Conservation (phyloP, 2,113 vertebrate genomes). For the Aptenodytes forsteri region DNA sequence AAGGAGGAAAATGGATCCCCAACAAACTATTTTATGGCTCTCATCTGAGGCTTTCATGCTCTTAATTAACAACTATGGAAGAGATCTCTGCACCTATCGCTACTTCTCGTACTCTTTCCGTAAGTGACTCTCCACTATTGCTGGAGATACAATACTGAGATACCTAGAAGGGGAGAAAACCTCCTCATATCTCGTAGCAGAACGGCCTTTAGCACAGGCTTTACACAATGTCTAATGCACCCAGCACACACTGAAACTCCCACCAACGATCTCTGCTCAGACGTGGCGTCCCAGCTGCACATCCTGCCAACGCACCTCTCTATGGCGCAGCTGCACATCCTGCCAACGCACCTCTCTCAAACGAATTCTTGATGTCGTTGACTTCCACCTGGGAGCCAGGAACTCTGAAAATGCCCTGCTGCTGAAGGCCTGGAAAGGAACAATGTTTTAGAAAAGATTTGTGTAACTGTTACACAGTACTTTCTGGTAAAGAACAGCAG, state of each 20-base stretch:
- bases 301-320: conserved; percentile 82
- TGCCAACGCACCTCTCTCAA: conserved; percentile 90
- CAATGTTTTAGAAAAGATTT: neutral
- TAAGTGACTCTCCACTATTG: neutral
- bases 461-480: rapidly evolving
- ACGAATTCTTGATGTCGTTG: conserved; percentile 99
- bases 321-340: neutral
- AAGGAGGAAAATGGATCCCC: neutral
- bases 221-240: rapidly evolving
- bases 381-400: conserved; percentile 98
- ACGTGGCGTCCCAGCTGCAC: neutral
- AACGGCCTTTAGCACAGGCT: neutral
- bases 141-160: neutral
- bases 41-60: neutral
- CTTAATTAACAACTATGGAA: neutral
- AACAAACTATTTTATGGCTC: neutral
- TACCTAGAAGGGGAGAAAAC: neutral
- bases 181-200: rapidly evolving
- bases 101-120: neutral
- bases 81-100: neutral
- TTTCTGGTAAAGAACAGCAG: neutral
- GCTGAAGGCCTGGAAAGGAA: conserved; percentile 88
- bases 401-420: conserved; percentile 97
- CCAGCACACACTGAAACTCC: neutral
- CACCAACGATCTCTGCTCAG: rapidly evolving